Base-by-base conservation (phyloP, 2,797 vertebrate species). In the Phataginus tricuspis region DNA sequence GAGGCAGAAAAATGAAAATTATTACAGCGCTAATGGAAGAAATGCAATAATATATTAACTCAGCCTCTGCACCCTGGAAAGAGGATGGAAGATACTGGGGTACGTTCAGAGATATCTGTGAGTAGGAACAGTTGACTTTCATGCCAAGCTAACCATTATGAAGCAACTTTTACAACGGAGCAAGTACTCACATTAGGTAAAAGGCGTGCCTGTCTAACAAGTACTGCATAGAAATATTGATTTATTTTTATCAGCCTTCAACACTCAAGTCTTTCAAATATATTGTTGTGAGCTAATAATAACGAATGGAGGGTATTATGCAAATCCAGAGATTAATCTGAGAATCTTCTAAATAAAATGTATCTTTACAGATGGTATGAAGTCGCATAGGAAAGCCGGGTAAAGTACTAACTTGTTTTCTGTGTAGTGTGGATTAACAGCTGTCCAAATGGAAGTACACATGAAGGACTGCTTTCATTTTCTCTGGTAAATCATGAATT, bases 271-370 rank as follows among this genome's bases (percentile, higher is more conserved):
- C 90, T 97, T 98, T 97, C 89, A 97, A 98, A 94, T 96, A 49
- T 97, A 98, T 92, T 95, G 64, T 27, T 42, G 61, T 84, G 97
- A 97, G 94, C 89, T 97, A 96, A 96, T 96, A 98, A 90, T 92
- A 96, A 14, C 77, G 53, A 97, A 74, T 68, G 97, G 94, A 97
- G 97, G 72, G 51, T 96, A 96, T 16, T 97, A 90, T 68, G 63
- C 90, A 96, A 97, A 98, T 74, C 95, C 97, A 98, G 89, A 94
- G 63, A 90, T 98, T 97, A 98, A 98, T 97, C 96, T 97, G 84
- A 74, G 5, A 63, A 90, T 97, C 89, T 97, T 98, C 69, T 94
- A 95, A 98, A 96, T 94, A 51, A 98, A 98, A 97, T 19, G 2
- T 90, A 91, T 94, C 45, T 97, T 96, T 96, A 90, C 57, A 97